A percentile compares a stretch with the other conserved stretches of the same genome.
Evolutionary conservation across 2,888 invertebrate species (phyloP).

Genomic region (Dorcus parallelipipedus): DNA sequence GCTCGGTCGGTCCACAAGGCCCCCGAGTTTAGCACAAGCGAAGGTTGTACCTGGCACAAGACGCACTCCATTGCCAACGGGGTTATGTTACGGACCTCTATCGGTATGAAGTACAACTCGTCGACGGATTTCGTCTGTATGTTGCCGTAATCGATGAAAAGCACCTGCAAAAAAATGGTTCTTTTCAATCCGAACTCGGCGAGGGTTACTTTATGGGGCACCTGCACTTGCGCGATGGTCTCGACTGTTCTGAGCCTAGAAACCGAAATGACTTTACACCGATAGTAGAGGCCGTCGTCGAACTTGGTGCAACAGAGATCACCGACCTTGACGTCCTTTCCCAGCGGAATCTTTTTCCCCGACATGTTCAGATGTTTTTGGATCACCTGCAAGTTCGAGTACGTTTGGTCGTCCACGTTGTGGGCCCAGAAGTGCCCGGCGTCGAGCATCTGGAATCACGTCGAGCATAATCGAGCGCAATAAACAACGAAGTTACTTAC

Average conservation of each 20-base stretch:
- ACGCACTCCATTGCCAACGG: conserved; percentile 70
- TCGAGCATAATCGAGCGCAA: background rate
- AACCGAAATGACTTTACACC: conserved; percentile 55
- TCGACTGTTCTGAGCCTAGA: conserved; percentile 34
- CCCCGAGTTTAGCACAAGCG: conserved; percentile 55
- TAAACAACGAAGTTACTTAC: conserved; percentile 45
- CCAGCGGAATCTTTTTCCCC: conserved; percentile 32
- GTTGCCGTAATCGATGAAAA: conserved; percentile 79
- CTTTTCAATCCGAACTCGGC: background rate
- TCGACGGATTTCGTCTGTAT: conserved; percentile 48
- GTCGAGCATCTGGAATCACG: conserved; percentile 52
- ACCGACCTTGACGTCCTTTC: conserved; percentile 47
- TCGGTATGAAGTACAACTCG: conserved; percentile 49
- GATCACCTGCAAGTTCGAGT: conserved; percentile 42
- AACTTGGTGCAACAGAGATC: conserved; percentile 59
- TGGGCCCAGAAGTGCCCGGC: conserved; percentile 70
- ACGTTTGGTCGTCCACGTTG: conserved; percentile 51
- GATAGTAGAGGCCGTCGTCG: conserved; percentile 51
- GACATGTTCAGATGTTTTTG: conserved; percentile 42
- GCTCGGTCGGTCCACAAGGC: conserved; percentile 63
- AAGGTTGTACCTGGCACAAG: conserved; percentile 68
- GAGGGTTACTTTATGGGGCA: conserved; percentile 11
- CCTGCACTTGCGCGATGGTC: conserved; percentile 32
- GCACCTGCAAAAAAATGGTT: conserved; percentile 52
- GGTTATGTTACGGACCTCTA: conserved; percentile 43